A percentile compares a stretch with the other conserved stretches of the same genome.
Evolutionary conservation across 2,113 vertebrate genomes (phyloP).

Genomic region (Anguilla japonica): DNA sequence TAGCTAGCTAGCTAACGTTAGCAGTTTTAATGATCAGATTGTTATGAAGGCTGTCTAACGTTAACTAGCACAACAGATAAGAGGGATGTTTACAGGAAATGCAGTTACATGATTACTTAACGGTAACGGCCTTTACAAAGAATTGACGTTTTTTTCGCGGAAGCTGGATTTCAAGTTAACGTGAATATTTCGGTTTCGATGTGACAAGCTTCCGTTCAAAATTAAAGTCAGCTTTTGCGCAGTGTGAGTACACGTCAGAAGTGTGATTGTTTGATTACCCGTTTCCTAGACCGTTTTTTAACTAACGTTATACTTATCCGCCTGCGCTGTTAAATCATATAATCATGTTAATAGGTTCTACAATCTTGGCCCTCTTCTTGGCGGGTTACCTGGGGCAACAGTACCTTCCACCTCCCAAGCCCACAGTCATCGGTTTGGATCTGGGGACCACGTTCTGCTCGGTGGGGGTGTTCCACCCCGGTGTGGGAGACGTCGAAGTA

Average conservation of each 20-base stretch:
- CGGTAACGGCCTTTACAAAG: too few species aligned
- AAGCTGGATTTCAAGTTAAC: too few species aligned
- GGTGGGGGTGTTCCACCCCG: slow-evolving; percentile 88
- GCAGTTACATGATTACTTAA: too few species aligned
- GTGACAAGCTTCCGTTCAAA: neutral
- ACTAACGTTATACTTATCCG: neutral
- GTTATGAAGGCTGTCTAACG: too few species aligned
- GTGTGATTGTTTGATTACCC: neutral
- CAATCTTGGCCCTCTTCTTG: slow-evolving; percentile 85
- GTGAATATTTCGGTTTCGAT: too few species aligned
- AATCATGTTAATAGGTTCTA: slow-evolving; percentile 75
- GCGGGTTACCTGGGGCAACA: slow-evolving; percentile 95
- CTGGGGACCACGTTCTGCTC: slow-evolving; percentile 97
- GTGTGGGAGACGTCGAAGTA: slow-evolving; percentile 85
- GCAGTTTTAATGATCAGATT: too few species aligned
- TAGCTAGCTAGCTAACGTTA: too few species aligned
- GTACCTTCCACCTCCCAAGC: slow-evolving; percentile 88
- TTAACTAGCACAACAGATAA: too few species aligned
- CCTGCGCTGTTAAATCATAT: slow-evolving; percentile 13
- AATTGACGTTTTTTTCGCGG: too few species aligned
- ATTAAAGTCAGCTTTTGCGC: neutral
- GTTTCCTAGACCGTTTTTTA: neutral
- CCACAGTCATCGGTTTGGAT: slow-evolving; percentile 91
- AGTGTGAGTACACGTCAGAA: neutral
- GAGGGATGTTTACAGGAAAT: too few species aligned